Base-by-base conservation (phyloP, 2,797 vertebrate species). In the Schizopygopsis pylzovi region DNA sequence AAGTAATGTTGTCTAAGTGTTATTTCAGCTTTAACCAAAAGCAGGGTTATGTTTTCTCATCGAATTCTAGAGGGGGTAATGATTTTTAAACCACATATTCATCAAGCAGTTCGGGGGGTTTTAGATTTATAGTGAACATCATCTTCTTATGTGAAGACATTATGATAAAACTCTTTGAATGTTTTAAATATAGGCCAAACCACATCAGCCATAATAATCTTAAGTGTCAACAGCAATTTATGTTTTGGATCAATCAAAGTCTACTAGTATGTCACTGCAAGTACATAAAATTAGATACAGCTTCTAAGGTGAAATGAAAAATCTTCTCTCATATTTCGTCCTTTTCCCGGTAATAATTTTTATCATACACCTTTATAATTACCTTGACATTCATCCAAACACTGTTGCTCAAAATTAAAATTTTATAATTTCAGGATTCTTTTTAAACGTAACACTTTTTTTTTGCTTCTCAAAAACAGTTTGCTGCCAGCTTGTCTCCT, bases 401-500 rank as follows among this genome's bases (percentile, higher is more conserved):
- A 45, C n/a, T 61, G 15, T 68, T 72, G 28, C 47, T 68, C 61
- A 13, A 75, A 25, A 68, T 63, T 0, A 71, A 28, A 28, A 20
- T 82, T 87, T 73, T 15, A 65, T 63, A 54, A 68, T 43, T 71
- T 79, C 13, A 45, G 15, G 49, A 59, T 68, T 59, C 45, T 0
- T 2, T 52, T 75, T 65, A 37, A 75, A 22, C 37, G 0, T 20
- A 54, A 22, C 37, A 37, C 16, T 80, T 78, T 43, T 33, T 43
- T 54, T 18, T n/a, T n/a, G n/a, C 43, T 72, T 63, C n/a, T 15
- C 81, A 86, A 77, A 84, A 77, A 79, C 70, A 78, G 56, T 82
- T 90, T 86, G 86, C 84, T 91, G 84, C 88, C 82, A 73, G 67
- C 54, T 72, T 25, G 90, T 90, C 87, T 90, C 90, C 88, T 90